Evolutionary conservation across 2,113 vertebrate species (phyloP).

Genomic region (Cyrtonyx montezumae): DNA sequence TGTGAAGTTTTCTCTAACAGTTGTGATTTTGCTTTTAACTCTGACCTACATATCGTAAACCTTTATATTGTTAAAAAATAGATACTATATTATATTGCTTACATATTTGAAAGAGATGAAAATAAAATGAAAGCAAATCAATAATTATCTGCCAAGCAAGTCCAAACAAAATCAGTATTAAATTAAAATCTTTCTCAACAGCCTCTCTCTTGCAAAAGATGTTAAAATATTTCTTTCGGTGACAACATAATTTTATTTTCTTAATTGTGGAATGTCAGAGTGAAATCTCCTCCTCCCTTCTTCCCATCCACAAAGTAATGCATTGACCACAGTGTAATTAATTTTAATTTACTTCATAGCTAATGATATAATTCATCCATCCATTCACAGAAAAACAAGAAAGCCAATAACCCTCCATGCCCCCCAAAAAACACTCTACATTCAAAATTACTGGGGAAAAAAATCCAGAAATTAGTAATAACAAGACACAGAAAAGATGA

Average conservation of each 20-base stretch:
- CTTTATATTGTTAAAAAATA: background rate
- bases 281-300: background rate
- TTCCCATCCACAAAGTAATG: background rate
- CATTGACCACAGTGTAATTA: background rate
- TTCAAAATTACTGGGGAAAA: background rate
- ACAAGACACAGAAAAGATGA: background rate
- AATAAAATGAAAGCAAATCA: background rate
- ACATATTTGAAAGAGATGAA: background rate
- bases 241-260: background rate
- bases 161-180: background rate
- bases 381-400: background rate
- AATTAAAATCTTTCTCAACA: background rate
- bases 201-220: background rate
- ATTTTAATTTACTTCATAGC: background rate
- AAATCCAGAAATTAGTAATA: background rate
- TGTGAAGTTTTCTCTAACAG: background rate
- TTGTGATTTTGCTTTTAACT: background rate
- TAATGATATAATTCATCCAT: background rate
- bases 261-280: fast-evolving
- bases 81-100: background rate
- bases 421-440: background rate
- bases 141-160: background rate
- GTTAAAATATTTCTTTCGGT: background rate
- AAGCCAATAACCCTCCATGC: background rate
- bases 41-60: background rate